Evolutionary conservation across 2,888 invertebrate genomes (phyloP), one percentile per base, ranked within the genome.

Genomic region (Brachyopa scutellaris): DNA sequence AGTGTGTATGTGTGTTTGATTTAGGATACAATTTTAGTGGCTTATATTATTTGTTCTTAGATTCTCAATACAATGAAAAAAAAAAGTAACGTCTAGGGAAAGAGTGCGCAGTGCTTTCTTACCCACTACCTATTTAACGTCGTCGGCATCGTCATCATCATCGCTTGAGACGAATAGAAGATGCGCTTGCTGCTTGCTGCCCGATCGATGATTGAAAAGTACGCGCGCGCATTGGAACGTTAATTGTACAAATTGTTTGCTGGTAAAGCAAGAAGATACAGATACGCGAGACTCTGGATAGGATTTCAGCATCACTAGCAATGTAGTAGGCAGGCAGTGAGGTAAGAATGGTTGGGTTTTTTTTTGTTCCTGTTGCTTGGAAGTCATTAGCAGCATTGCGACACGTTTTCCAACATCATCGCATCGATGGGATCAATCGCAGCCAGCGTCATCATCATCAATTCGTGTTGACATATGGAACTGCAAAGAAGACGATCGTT

Each of bases 341-440:
- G 42, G 70, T 51, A 61, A n/a, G n/a, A n/a, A n/a, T n/a, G n/a
- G n/a, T n/a, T n/a, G n/a, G 45, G n/a, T 51, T 51, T 53, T 33
- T 66, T 29, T 7, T 29, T 21, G 29, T 40, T 59, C 6, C 6
- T 26, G 26, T 26, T 9, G 38, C 15, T 2, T 19, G 23, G 38
- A 72, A 82, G 82, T 82, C 82, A 82, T 82, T 82, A 82, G 77
- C 77, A 77, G 82, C 82, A 82, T 82, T 82, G 82, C 77, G 72
- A 82, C 82, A 82, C 77, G 82, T 77, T 36, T 77, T 64, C 19
- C 53, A 70, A 67, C 74, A 74, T n/a, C n/a, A n/a, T n/a, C n/a
- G n/a, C n/a, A n/a, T 66, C 45, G 53, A 73, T 80, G 67, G 55
- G 26, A 59, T 70, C 77, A 66, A 77, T 82, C 77, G 59, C 40